Evolutionary conservation across 2,797 vertebrate genomes (phyloP).

Genomic region (Neomorphus geoffroyi): DNA sequence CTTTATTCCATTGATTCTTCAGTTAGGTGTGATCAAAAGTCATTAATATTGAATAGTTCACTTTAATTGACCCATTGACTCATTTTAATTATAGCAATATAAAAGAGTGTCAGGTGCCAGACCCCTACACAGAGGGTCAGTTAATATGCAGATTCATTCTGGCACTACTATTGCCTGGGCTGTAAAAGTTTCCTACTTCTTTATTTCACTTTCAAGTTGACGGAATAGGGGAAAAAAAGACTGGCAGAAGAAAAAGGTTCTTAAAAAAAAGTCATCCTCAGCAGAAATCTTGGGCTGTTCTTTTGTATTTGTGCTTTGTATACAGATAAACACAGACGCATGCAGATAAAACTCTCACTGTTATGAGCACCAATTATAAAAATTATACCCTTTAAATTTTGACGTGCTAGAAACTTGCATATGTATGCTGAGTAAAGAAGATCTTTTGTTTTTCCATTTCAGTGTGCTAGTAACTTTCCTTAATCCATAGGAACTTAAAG

Average conservation of each 20-base stretch:
- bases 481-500: background rate
- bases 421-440: background rate
- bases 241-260: background rate
- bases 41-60: conserved; percentile 42
- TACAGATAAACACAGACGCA: background rate
- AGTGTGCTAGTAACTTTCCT: background rate
- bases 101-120: background rate
- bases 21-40: conserved; percentile 18
- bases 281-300: background rate
- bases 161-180: background rate
- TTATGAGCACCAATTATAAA: background rate
- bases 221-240: background rate
- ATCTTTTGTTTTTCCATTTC: conserved; percentile 30
- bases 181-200: background rate
- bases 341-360: background rate
- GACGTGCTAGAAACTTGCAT: background rate
- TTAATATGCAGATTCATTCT: background rate
- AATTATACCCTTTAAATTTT: conserved; percentile 1
- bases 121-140: background rate
- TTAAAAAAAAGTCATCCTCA: background rate
- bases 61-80: conserved; percentile 3
- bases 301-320: conserved; percentile 1
- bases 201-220: background rate
- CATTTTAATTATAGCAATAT: conserved; percentile 50
- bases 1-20: conserved; percentile 28